phyloP scores from a whole-genome alignment of 2,888 invertebrate genomes.

The Epinotia bilunana region DNA sequence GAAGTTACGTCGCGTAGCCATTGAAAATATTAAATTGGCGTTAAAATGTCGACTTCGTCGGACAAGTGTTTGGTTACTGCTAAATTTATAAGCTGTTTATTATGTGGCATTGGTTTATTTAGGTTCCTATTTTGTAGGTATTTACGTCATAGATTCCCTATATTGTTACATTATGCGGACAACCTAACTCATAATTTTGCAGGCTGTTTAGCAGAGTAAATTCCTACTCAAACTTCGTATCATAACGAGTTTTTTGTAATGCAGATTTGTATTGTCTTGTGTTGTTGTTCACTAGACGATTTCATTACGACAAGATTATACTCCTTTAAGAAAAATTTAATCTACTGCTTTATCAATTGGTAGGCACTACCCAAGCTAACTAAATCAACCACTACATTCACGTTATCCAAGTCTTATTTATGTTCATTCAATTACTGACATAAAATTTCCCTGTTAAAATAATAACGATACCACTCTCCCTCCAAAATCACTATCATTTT shows the following conservation, averaged over 20 bases:
- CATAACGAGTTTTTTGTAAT: too few relatives aligned
- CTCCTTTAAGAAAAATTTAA: too few relatives aligned
- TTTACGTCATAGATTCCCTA: constrained; percentile 19
- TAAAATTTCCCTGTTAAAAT: neutral
- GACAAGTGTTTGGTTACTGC: constrained; percentile 58
- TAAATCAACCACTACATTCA: too few relatives aligned
- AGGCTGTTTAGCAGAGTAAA: neutral
- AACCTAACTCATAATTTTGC: constrained; percentile 1
- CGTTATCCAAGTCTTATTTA: too few relatives aligned
- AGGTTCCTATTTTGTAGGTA: constrained; percentile 17
- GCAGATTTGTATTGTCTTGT: too few relatives aligned
- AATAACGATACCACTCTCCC: neutral
- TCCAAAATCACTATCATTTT: constrained; percentile 44
- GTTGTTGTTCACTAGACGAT: too few relatives aligned
- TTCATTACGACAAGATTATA: too few relatives aligned
- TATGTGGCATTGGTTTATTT: constrained; percentile 23
- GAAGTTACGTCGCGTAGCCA: constrained; percentile 51
- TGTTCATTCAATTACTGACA: neutral
- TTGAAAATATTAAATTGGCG: constrained; percentile 60
- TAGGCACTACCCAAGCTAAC: too few relatives aligned
- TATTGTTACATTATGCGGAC: constrained; percentile 14
- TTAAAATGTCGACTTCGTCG: constrained; percentile 53
- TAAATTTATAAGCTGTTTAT: constrained; percentile 54
- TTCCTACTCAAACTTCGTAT: neutral
- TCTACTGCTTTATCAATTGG: too few relatives aligned